A percentile compares a stretch with the other conserved stretches of the same genome.
Conservation (phyloP, 2,797 vertebrate species). For the Heteromormyrus szaboi region DNA sequence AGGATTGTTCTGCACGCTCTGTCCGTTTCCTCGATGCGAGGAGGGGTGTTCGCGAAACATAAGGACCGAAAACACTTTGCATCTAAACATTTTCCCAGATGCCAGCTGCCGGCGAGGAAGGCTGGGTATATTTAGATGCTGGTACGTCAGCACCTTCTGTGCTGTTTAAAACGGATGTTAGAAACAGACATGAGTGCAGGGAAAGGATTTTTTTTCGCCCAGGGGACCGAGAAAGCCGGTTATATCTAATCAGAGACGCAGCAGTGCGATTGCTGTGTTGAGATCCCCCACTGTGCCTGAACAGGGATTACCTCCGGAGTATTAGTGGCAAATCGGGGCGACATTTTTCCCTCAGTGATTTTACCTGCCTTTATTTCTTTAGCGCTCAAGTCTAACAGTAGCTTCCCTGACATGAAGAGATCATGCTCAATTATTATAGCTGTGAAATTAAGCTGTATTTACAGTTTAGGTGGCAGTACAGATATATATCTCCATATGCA, state of each 20-base stretch:
- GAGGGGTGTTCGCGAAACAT: not conserved
- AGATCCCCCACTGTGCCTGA: not conserved
- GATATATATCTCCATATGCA: not conserved
- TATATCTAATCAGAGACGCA: not conserved
- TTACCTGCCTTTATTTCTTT: not conserved
- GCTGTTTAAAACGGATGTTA: conserved; percentile 1
- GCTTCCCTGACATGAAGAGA: not conserved
- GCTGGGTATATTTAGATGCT: not conserved
- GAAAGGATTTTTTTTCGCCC: not conserved
- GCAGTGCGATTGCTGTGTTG: not conserved
- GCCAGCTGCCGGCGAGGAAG: not conserved
- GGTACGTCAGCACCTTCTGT: conserved; percentile 7
- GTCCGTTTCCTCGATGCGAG: not conserved
- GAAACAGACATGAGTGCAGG: not conserved
- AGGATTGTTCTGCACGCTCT: not conserved
- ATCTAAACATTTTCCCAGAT: not conserved
- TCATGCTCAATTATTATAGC: not conserved
- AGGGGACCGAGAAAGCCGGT: not conserved
- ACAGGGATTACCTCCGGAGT: not conserved
- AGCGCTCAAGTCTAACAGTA: not conserved
- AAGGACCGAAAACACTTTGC: not conserved
- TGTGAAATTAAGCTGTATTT: not conserved
- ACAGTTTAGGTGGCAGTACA: not conserved
- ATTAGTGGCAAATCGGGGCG: not conserved
- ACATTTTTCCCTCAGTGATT: not conserved